phyloP scores from a whole-genome alignment of 2,797 vertebrate species.

The Siniperca scherzeri region DNA sequence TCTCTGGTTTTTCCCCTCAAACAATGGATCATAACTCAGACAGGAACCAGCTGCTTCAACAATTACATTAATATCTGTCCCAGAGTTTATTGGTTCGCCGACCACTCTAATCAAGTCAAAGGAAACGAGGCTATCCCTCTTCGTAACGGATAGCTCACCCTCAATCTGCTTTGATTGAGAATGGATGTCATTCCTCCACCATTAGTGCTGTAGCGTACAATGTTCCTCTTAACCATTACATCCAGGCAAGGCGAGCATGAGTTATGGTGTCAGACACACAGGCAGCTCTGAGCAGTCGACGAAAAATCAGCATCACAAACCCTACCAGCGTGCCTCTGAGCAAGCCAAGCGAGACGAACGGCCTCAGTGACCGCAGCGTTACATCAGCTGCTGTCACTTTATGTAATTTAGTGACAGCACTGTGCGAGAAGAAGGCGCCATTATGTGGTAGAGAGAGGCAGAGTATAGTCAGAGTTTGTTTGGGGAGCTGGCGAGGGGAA shows the following conservation, averaged over 20 bases:
- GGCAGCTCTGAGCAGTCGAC: background rate
- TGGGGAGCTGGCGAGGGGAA: slow-evolving; percentile 51
- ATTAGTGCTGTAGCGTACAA: slow-evolving; percentile 31
- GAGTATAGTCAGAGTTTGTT: slow-evolving; percentile 65
- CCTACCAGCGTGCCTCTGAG: slow-evolving; percentile 66
- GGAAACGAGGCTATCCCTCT: slow-evolving; percentile 53
- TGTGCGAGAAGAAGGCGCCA: slow-evolving; percentile 66
- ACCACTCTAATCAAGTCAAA: slow-evolving; percentile 65
- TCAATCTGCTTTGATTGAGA: slow-evolving; percentile 50
- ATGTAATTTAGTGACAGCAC: slow-evolving; percentile 37
- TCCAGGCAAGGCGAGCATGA: slow-evolving; percentile 7
- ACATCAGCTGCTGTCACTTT: slow-evolving; percentile 64
- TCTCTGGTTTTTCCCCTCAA: slow-evolving; percentile 30
- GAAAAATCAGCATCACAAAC: background rate
- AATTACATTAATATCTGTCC: slow-evolving; percentile 76
- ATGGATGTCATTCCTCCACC: slow-evolving; percentile 51
- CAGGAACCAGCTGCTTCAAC: slow-evolving; percentile 79
- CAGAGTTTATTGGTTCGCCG: slow-evolving; percentile 63
- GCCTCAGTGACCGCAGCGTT: slow-evolving; percentile 28
- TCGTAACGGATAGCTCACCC: slow-evolving; percentile 38
- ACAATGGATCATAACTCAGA: slow-evolving; percentile 74
- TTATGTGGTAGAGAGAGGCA: slow-evolving; percentile 50
- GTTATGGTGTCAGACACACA: slow-evolving; percentile 37
- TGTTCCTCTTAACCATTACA: slow-evolving; percentile 46
- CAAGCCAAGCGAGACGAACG: slow-evolving; percentile 47